A percentile compares a stretch with the other conserved stretches of the same genome.
Conservation (phyloP, 2,888 invertebrate genomes). For the Heteromyza rotundicornis region DNA sequence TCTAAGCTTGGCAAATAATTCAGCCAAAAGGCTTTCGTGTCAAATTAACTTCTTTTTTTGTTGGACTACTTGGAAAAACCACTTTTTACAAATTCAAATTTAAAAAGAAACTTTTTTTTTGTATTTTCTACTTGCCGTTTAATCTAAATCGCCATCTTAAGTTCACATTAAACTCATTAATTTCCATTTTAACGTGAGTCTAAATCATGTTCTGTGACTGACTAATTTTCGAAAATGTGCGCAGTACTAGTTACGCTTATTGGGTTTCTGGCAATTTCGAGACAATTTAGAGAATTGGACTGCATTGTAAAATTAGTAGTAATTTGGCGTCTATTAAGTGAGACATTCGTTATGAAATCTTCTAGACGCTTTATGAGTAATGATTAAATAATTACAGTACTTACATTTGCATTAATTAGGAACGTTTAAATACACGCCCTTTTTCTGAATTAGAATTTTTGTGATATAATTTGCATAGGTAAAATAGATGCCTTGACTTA, state of each 20-base stretch:
- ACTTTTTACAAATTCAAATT: not conserved
- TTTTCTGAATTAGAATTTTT: too few species aligned
- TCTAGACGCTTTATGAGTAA: too few species aligned
- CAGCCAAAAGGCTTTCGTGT: slow-evolving; percentile 44
- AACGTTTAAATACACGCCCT: too few species aligned
- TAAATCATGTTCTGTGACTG: not conserved
- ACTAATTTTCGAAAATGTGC: not conserved
- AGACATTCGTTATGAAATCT: too few species aligned
- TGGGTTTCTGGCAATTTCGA: too few species aligned
- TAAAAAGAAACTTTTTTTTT: not conserved
- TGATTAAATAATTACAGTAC: too few species aligned
- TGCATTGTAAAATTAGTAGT: too few species aligned
- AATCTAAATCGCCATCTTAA: slow-evolving; percentile 21
- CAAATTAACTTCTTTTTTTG: slow-evolving; percentile 35
- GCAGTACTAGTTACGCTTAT: not conserved
- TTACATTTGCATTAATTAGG: too few species aligned
- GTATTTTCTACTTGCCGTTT: not conserved
- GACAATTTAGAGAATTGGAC: too few species aligned
- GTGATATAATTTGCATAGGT: too few species aligned
- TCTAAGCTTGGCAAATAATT: slow-evolving; percentile 46
- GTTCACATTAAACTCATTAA: slow-evolving; percentile 17
- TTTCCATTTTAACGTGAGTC: slow-evolving; percentile 5
- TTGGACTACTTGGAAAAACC: not conserved
- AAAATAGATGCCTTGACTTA: too few species aligned
- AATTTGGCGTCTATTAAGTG: not conserved